Evolutionary conservation across 2,797 vertebrate species (phyloP), one percentile per base, ranked within the genome.

Genomic region (Rallus crepitans): DNA sequence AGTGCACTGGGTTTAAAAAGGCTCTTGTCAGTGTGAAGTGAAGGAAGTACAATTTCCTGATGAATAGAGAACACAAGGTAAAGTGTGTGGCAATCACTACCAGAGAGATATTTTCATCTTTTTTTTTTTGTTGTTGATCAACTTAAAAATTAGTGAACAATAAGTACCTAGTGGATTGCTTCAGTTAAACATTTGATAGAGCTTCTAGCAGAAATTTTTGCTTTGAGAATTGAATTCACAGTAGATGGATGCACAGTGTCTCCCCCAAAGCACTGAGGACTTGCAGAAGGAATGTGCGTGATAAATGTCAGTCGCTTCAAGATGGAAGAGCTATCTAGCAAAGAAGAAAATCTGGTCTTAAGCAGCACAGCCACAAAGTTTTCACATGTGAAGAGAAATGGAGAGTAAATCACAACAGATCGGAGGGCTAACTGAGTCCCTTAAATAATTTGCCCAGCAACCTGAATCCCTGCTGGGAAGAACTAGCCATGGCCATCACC

Each of bases 21-120:
- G 90, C 66, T 93, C 71, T 94, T 97, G 91, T 96, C 96, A 94
- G 50, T 65, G 63, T 96, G 88, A 97, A 96, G 78, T 91, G 93
- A 97, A 97, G 92, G 92, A 98, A 97, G 79, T 93, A 93, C 83
- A 97, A 96, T 96, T 97, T 98, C 92, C 94, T 96, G 92, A 95
- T 77, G 79, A 82, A 24, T 23, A 94, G 70, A 35, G 82, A 96
- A 87, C 85, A 92, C 72, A 79, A 90, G 24, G 52, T 90, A 96
- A 97, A 96, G 37, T 75, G 40, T 95, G 57, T 47, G 94, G 79
- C 91, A 97, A 95, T 97, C 94, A 95, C 71, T 87, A 45, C 3
- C 6, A 85, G 76, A 96, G 68, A 93, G 39, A 73, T 82, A 75
- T 95, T 91, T 94, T 68, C 8, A 89, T 53, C 30, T 27, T 5